Conservation (phyloP, 2,888 invertebrate species). For the Cybosia mesomella region DNA sequence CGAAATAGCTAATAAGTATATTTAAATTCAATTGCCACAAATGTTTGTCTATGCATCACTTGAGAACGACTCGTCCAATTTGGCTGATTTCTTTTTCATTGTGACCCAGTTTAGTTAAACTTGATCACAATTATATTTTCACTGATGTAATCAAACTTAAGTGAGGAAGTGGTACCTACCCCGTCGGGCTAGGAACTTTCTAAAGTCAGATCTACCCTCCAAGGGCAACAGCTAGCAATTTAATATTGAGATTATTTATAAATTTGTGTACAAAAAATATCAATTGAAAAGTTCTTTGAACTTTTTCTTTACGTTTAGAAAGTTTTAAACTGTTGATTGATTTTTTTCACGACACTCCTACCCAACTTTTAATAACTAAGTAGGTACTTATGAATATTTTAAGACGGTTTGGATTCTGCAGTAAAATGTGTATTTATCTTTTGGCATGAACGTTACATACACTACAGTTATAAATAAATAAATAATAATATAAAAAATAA, state of each 20-base stretch:
- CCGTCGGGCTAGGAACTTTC: not conserved
- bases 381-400: not conserved
- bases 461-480: conserved; percentile 24
- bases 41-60: too few relatives aligned
- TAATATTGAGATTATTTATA: conserved; percentile 21
- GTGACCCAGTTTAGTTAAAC: too few relatives aligned
- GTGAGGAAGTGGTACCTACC: too few relatives aligned
- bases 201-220: not conserved
- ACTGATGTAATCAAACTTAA: too few relatives aligned
- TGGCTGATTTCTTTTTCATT: too few relatives aligned
- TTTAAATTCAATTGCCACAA: too few relatives aligned
- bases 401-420: conserved; percentile 16
- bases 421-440: conserved; percentile 7
- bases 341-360: conserved; percentile 6
- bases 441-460: conserved; percentile 12
- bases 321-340: conserved; percentile 22
- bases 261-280: conserved; percentile 13
- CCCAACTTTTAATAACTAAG: conserved; percentile 11
- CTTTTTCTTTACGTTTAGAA: conserved; percentile 22
- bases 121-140: too few relatives aligned
- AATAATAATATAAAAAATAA: too few relatives aligned
- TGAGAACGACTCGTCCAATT: too few relatives aligned
- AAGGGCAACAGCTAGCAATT: conserved; percentile 11
- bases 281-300: conserved; percentile 17
- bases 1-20: too few relatives aligned